These are phyloP conservation scores for Stegophylla sp. DNA, from an alignment of 2,888 invertebrate species.

Conservation along the genomic window DNA sequence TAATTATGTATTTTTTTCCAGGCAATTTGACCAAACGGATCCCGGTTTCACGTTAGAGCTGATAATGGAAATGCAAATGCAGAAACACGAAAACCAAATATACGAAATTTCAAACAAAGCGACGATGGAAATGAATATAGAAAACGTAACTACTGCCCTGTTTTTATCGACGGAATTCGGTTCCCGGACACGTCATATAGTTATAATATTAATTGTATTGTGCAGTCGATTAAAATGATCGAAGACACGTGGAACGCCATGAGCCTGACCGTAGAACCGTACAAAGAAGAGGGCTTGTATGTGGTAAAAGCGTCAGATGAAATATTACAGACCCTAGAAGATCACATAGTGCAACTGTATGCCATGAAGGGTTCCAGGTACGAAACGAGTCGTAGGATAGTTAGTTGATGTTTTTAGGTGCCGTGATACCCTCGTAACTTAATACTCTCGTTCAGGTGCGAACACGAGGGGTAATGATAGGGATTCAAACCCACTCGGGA, in stretches of 20 bases:
- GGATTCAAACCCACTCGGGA: too few relatives aligned
- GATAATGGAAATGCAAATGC: slow-evolving; percentile 82
- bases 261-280: slow-evolving; percentile 69
- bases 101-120: slow-evolving; percentile 78
- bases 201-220: too few relatives aligned
- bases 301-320: slow-evolving; percentile 80
- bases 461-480: too few relatives aligned
- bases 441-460: too few relatives aligned
- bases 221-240: slow-evolving; percentile 30
- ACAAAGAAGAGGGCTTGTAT: slow-evolving; percentile 72
- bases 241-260: slow-evolving; percentile 17
- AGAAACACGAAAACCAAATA: slow-evolving; percentile 82
- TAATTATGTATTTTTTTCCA: slow-evolving; percentile 68
- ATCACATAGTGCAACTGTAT: slow-evolving; percentile 82
- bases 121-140: slow-evolving; percentile 74
- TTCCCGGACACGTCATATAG: too few relatives aligned
- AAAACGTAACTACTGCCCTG: slow-evolving; percentile 66
- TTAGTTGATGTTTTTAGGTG: too few relatives aligned
- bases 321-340: slow-evolving; percentile 79
- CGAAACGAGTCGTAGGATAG: too few relatives aligned
- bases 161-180: not conserved
- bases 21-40: slow-evolving; percentile 80
- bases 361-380: slow-evolving; percentile 83
- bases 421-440: too few relatives aligned
- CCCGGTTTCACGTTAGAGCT: slow-evolving; percentile 80